Percentiles rank a stretch among this genome's conserved stretches.
Evolutionary conservation across 1,140 invertebrate genomes (phyloP).

Genomic region (Hesperophylax magnus): DNA sequence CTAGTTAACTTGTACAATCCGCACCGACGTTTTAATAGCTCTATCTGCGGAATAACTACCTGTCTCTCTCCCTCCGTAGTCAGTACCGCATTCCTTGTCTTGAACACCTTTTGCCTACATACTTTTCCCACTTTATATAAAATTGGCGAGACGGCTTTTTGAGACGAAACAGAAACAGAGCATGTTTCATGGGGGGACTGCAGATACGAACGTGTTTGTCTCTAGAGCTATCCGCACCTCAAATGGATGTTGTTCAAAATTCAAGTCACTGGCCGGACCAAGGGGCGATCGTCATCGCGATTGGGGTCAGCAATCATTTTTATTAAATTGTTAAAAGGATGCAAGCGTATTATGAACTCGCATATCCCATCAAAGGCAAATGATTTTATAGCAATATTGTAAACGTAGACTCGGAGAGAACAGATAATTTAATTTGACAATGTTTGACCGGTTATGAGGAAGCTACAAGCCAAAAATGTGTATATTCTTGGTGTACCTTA

Average conservation of each 20-base stretch:
- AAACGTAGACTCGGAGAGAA: too few relatives aligned
- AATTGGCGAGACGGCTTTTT: slow-evolving; percentile 10
- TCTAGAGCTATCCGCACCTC: neutral
- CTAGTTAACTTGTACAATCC: too few relatives aligned
- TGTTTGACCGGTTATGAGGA: too few relatives aligned
- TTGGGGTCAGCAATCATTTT: neutral
- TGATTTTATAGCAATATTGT: too few relatives aligned
- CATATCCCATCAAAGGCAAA: too few relatives aligned
- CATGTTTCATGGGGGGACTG: neutral
- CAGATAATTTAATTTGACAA: too few relatives aligned
- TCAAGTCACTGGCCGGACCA: neutral
- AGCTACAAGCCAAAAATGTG: too few relatives aligned
- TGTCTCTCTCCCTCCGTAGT: too few relatives aligned
- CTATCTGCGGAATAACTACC: too few relatives aligned
- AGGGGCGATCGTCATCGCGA: neutral
- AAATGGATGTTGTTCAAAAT: slow-evolving; percentile 19
- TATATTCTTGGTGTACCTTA: too few relatives aligned
- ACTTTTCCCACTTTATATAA: neutral
- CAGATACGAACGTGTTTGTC: slow-evolving; percentile 7
- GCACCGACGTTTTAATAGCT: too few relatives aligned
- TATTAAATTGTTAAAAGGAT: neutral
- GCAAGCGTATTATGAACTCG: neutral
- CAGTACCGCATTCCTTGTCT: too few relatives aligned
- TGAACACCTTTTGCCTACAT: slow-evolving; percentile 2
- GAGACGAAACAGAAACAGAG: neutral